Evolutionary conservation across 2,113 vertebrate genomes (phyloP).

Genomic region (Pampusana beccarii): DNA sequence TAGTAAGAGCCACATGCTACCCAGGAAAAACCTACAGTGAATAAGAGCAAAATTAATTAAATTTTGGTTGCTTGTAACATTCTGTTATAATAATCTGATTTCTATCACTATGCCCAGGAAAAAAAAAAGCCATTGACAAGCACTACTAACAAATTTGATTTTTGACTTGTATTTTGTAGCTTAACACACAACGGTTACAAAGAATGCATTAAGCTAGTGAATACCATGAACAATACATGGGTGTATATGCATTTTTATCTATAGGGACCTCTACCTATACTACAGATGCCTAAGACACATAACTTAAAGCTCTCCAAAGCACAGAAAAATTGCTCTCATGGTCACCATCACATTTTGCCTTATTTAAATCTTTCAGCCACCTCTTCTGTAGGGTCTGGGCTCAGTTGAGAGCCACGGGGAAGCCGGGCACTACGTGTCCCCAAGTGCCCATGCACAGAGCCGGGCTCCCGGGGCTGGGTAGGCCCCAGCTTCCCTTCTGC

Average conservation of each 20-base stretch:
- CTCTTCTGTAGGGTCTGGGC: background rate
- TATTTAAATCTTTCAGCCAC: background rate
- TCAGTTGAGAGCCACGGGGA: fast-evolving
- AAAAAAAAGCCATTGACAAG: background rate
- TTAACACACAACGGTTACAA: background rate
- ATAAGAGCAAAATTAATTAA: background rate
- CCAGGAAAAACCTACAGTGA: background rate
- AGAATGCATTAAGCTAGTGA: background rate
- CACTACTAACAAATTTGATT: background rate
- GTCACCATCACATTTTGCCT: background rate
- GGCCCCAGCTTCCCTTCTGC: fast-evolving
- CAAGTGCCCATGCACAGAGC: fast-evolving
- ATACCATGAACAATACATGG: background rate
- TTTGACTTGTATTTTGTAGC: background rate
- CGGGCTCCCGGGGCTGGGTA: fast-evolving
- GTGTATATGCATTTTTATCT: background rate
- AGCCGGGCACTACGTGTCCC: fast-evolving
- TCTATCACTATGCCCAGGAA: background rate
- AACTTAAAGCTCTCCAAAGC: background rate
- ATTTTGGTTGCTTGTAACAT: background rate
- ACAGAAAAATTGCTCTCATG: background rate
- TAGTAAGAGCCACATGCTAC: background rate
- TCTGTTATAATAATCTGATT: background rate
- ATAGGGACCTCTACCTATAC: background rate
- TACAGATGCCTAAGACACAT: background rate